Percentiles rank a stretch among this genome's conserved stretches.
These are phyloP conservation scores for Catharus bicknelli DNA, from an alignment of 2,113 vertebrate genomes.

Conservation along the genomic window DNA sequence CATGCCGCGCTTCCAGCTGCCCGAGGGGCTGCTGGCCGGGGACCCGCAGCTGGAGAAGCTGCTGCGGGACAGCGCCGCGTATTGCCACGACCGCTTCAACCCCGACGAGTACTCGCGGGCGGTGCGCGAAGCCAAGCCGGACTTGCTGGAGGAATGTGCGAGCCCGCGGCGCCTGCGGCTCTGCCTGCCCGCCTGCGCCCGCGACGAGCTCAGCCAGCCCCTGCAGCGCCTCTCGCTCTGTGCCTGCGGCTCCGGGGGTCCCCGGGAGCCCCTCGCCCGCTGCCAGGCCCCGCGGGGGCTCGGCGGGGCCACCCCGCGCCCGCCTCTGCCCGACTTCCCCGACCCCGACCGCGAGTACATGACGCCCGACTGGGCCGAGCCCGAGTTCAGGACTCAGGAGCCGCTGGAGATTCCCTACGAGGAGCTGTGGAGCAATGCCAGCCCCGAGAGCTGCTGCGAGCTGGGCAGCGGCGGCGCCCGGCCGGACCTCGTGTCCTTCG, in stretches of 20 bases:
- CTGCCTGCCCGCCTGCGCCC: constrained; percentile 78
- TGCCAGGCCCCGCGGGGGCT: neutral
- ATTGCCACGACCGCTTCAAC: constrained; percentile 88
- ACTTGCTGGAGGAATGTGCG: constrained; percentile 87
- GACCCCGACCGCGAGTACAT: constrained; percentile 88
- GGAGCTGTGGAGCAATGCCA: constrained; percentile 92
- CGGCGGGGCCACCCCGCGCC: neutral
- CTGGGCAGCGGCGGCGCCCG: constrained; percentile 51
- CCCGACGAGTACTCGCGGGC: constrained; percentile 93
- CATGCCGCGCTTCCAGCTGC: constrained; percentile 92
- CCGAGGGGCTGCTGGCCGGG: constrained; percentile 83
- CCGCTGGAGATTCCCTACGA: constrained; percentile 90
- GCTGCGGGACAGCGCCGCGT: constrained; percentile 85
- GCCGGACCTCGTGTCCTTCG: constrained; percentile 85
- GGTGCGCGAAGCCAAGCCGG: constrained; percentile 88
- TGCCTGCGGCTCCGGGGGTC: constrained; percentile 67
- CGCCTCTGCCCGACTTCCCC: constrained; percentile 57
- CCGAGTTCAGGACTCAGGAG: constrained; percentile 79
- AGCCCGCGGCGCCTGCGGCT: constrained; percentile 86
- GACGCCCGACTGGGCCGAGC: constrained; percentile 88
- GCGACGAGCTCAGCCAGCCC: constrained; percentile 76
- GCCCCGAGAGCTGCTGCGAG: constrained; percentile 57
- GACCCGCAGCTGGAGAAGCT: constrained; percentile 86
- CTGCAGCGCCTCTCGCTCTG: constrained; percentile 81
- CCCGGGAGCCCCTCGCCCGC: constrained; percentile 44